Evolutionary conservation across 2,113 vertebrate genomes (phyloP).

Genomic region (Orientallactaga bullata): DNA sequence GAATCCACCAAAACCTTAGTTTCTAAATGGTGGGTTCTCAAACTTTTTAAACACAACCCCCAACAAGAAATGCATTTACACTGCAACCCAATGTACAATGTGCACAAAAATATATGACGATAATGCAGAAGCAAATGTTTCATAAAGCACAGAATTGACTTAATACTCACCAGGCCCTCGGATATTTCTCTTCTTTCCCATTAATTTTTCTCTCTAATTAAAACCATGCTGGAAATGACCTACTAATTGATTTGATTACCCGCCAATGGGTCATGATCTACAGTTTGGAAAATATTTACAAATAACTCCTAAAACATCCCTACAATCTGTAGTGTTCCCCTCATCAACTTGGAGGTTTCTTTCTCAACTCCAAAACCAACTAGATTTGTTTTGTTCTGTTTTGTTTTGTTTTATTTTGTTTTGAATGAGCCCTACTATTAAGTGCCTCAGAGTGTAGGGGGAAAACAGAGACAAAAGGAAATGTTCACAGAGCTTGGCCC

Average conservation of each 20-base stretch:
- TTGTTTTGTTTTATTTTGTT: not conserved
- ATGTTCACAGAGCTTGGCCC: not conserved
- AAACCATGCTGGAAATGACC: constrained; percentile 5
- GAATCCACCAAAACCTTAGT: not conserved
- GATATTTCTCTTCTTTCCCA: not conserved
- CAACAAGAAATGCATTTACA: not conserved
- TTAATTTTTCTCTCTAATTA: constrained; percentile 27
- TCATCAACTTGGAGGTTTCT: not conserved
- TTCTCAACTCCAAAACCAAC: not conserved
- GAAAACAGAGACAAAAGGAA: not conserved
- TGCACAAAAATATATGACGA: not conserved
- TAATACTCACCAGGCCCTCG: not conserved
- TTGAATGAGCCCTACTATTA: not conserved
- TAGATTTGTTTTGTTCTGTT: not conserved
- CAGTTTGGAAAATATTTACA: not conserved
- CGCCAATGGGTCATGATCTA: not conserved
- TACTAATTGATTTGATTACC: not conserved
- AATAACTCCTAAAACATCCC: not conserved
- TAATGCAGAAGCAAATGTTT: not conserved
- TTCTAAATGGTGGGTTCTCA: not conserved
- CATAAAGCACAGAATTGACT: not conserved
- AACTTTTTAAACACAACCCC: not conserved
- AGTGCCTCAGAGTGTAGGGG: not conserved
- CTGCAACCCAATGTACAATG: not conserved
- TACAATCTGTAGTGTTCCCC: not conserved